Evolutionary conservation across 2,797 vertebrate genomes (phyloP).

Genomic region (Picus viridis): DNA sequence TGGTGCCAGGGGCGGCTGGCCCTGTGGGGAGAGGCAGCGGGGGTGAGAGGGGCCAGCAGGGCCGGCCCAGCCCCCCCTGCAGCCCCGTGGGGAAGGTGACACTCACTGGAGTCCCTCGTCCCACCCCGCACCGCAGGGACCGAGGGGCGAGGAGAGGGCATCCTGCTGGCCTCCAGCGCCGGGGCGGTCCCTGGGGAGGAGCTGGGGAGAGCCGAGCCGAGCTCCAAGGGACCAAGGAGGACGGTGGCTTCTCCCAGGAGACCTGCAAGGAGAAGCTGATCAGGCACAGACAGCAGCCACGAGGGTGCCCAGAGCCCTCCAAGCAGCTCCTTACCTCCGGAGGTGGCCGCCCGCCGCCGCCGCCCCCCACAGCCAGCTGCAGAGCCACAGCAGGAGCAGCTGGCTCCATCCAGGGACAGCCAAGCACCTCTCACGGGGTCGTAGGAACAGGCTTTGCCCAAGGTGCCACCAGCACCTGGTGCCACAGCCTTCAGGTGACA

Average conservation of each 20-base stretch:
- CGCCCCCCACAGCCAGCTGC: not conserved
- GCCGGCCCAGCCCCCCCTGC: not conserved
- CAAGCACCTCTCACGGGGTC: not conserved
- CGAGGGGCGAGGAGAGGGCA: not conserved
- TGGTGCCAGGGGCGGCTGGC: not conserved
- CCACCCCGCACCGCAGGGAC: not conserved
- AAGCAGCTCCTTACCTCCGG: not conserved
- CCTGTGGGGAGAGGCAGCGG: not conserved
- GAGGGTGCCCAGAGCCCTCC: not conserved
- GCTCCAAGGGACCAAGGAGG: not conserved
- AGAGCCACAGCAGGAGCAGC: not conserved
- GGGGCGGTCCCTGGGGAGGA: rapidly evolving
- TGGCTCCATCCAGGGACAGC: not conserved
- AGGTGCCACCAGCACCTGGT: not conserved
- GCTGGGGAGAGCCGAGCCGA: not conserved
- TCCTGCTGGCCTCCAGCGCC: not conserved
- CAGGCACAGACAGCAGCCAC: rapidly evolving
- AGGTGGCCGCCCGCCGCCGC: rapidly evolving
- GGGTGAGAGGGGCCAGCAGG: not conserved
- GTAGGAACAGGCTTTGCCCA: not conserved
- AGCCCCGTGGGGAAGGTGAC: rapidly evolving
- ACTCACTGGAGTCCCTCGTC: not conserved
- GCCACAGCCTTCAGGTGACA: conserved; percentile 21
- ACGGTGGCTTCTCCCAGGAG: not conserved
- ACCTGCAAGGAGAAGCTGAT: not conserved